Percentiles rank a stretch among this genome's conserved stretches.
phyloP scores from a whole-genome alignment of 2,797 vertebrate genomes.

The Monodelphis domestica region DNA sequence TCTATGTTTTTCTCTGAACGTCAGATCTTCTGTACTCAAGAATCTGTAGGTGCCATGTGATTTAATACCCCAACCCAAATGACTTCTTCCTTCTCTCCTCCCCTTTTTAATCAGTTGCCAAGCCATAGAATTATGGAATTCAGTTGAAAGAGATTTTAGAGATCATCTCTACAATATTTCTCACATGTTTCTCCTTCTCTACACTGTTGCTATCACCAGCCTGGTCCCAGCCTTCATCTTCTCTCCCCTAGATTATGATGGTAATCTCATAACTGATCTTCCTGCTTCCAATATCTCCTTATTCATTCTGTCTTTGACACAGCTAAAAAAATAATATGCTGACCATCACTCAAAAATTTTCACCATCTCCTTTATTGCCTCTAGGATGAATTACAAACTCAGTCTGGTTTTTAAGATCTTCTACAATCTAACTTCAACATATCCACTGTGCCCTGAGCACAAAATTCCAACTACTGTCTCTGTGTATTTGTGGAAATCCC shows the following conservation, averaged over 20 bases:
- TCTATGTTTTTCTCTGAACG: not conserved
- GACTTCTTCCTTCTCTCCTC: not conserved
- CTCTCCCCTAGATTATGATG: too few species aligned
- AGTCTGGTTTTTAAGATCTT: not conserved
- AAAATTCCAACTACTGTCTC: not conserved
- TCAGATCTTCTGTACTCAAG: not conserved
- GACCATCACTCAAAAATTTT: not conserved
- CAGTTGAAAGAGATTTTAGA: not conserved
- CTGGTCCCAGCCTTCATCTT: too few species aligned
- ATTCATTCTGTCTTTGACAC: not conserved
- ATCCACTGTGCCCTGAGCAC: not conserved
- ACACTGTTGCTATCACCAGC: too few species aligned
- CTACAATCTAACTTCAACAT: not conserved
- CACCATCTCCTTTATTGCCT: not conserved
- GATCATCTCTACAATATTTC: not conserved
- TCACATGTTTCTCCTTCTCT: too few species aligned
- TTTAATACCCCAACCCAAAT: not conserved
- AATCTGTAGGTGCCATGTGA: not conserved
- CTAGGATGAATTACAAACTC: not conserved
- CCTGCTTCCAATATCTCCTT: not conserved
- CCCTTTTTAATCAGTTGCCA: not conserved
- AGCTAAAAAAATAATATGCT: not conserved
- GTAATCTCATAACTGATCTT: too few species aligned
- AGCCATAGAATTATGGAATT: not conserved
- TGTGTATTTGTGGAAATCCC: not conserved